A percentile compares a stretch with the other conserved stretches of the same genome.
Evolutionary conservation across 2,113 vertebrate genomes (phyloP).

Genomic region (Tympanuchus pallidicinctus): DNA sequence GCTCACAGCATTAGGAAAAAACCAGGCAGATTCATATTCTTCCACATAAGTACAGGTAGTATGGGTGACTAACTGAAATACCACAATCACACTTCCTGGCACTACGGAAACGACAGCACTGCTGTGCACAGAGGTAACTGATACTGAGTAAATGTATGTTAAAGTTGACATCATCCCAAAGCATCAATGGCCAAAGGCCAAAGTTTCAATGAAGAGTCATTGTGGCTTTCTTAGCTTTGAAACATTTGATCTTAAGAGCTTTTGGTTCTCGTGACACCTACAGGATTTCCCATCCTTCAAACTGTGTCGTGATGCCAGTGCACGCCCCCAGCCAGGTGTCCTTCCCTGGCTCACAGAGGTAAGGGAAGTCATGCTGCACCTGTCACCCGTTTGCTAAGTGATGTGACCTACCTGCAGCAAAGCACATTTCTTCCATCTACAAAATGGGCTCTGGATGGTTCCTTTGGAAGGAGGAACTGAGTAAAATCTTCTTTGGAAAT

Average conservation of each 20-base stretch:
- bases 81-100: not conserved
- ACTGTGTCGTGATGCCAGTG: rapidly evolving
- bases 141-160: not conserved
- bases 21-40: not conserved
- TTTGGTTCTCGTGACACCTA: not conserved
- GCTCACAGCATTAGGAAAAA: not conserved
- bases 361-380: rapidly evolving
- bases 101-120: not conserved
- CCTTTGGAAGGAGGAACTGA: not conserved
- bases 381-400: not conserved
- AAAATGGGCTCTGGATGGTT: not conserved
- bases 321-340: not conserved
- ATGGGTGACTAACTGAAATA: not conserved
- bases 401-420: not conserved
- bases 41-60: not conserved
- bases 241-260: not conserved
- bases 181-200: not conserved
- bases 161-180: not conserved
- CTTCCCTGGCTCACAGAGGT: not conserved
- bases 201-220: not conserved
- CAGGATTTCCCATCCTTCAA: not conserved
- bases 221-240: not conserved
- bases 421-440: not conserved
- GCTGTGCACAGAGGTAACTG: not conserved
- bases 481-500: not conserved